Percentiles rank a stretch among this genome's conserved stretches.
These are phyloP conservation scores for Avahi laniger DNA, from an alignment of 2,797 vertebrate species.

Conservation along the genomic window DNA sequence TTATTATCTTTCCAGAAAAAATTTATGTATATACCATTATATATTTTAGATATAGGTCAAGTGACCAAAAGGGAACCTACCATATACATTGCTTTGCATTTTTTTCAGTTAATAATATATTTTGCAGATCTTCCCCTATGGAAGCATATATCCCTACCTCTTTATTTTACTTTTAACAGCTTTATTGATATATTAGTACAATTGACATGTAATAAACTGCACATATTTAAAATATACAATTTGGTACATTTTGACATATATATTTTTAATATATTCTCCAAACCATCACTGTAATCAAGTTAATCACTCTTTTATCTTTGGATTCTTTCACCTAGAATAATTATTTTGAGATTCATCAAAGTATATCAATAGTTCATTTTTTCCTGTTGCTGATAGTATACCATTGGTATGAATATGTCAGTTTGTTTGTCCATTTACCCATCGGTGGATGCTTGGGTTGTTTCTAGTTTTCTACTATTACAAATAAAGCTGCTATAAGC, in stretches of 20 bases:
- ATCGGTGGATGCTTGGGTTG: background rate
- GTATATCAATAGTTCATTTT: background rate
- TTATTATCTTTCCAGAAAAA: slow-evolving; percentile 1
- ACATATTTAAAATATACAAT: background rate
- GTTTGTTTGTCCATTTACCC: background rate
- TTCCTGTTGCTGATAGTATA: background rate
- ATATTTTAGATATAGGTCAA: background rate
- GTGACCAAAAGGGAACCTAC: background rate
- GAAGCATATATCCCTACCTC: background rate
- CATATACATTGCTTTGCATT: background rate
- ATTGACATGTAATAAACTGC: background rate
- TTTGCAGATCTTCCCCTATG: background rate
- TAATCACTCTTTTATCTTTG: background rate
- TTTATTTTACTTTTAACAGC: background rate
- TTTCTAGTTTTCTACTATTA: slow-evolving; percentile 11
- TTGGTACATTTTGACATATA: background rate
- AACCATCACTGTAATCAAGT: background rate
- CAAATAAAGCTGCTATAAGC: background rate
- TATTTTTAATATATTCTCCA: background rate
- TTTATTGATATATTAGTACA: background rate
- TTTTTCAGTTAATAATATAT: background rate
- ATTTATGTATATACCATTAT: background rate
- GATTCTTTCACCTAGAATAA: background rate
- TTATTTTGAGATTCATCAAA: background rate
- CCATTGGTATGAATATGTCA: background rate